A percentile compares a stretch with the other conserved stretches of the same genome.
These are phyloP conservation scores for Embidobia sp. DNA, from an alignment of 2,888 invertebrate species.

Conservation along the genomic window DNA sequence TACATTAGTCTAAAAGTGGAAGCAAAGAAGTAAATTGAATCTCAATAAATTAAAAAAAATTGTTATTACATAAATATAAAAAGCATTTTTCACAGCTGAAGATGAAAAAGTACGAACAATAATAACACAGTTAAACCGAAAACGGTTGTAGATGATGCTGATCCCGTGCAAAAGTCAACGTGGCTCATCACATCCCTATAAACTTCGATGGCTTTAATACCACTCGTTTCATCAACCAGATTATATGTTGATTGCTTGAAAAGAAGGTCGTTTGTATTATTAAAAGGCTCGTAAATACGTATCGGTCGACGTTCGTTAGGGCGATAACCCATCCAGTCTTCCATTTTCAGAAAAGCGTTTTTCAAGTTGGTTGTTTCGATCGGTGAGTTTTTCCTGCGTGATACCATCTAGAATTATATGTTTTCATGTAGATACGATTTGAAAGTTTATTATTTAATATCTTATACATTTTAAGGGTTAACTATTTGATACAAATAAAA, in stretches of 20 bases:
- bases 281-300: constrained; percentile 84
- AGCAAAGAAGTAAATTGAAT: too few relatives aligned
- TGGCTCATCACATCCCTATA: constrained; percentile 84
- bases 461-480: too few relatives aligned
- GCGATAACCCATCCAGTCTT: constrained; percentile 83
- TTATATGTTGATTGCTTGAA: constrained; percentile 86
- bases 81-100: too few relatives aligned
- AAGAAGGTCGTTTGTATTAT: constrained; percentile 83
- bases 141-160: constrained; percentile 12
- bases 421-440: too few relatives aligned
- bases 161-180: constrained; percentile 78
- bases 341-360: constrained; percentile 82
- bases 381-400: constrained; percentile 65
- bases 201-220: constrained; percentile 82
- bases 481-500: too few relatives aligned
- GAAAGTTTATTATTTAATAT: too few relatives aligned
- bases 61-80: too few relatives aligned
- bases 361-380: constrained; percentile 68
- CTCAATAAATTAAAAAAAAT: too few relatives aligned
- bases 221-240: constrained; percentile 81
- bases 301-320: constrained; percentile 76
- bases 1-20: too few relatives aligned
- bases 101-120: not conserved
- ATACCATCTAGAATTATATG: constrained; percentile 71
- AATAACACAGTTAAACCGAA: constrained; percentile 11